phyloP scores from a whole-genome alignment of 2,888 invertebrate genomes.

The Aspidiotus rigidus region DNA sequence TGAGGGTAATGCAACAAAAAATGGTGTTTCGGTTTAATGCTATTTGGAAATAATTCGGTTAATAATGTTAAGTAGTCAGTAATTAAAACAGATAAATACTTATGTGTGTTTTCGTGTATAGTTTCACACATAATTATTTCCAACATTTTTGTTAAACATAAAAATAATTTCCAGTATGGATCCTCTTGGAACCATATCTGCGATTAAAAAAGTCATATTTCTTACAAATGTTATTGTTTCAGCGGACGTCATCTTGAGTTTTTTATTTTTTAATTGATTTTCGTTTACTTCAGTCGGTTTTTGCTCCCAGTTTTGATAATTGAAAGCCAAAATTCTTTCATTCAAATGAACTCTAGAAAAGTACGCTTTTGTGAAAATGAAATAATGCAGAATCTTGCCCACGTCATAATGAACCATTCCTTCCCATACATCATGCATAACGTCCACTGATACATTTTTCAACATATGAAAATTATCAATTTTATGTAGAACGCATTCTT shows the following conservation, averaged over 20 bases:
- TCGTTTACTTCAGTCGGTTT: no score
- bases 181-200: background rate
- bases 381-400: no score
- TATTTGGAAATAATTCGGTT: background rate
- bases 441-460: background rate
- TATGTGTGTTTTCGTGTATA: background rate
- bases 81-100: background rate
- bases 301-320: no score
- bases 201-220: no score
- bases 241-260: no score
- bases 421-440: no score
- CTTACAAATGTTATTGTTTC: no score
- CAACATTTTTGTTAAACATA: background rate
- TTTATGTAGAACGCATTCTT: background rate
- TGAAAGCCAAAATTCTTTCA: no score
- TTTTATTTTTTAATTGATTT: no score
- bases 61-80: background rate
- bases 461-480: background rate
- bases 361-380: no score
- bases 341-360: no score
- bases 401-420: no score
- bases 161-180: background rate
- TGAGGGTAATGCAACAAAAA: background rate
- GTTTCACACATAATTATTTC: background rate
- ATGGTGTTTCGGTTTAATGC: background rate